These are phyloP conservation scores for Phaonia tiefii DNA, from an alignment of 2,888 invertebrate genomes.

Conservation along the genomic window DNA sequence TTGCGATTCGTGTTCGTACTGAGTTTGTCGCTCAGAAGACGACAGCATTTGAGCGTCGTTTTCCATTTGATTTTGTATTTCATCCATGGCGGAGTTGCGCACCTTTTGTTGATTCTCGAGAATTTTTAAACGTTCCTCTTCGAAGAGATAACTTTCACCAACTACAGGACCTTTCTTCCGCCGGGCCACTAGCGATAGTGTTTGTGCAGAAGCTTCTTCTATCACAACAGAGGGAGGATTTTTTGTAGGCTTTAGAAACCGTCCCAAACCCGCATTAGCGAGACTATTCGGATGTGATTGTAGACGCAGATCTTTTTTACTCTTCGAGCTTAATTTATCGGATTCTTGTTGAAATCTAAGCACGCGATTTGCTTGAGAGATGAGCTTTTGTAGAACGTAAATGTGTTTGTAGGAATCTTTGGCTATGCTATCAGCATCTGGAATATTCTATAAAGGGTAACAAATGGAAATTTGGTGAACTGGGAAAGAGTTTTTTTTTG, in stretches of 20 bases:
- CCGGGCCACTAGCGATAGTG: slow-evolving; percentile 70
- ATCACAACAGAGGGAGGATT: slow-evolving; percentile 66
- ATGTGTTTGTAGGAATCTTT: slow-evolving; percentile 74
- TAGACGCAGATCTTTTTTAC: slow-evolving; percentile 39
- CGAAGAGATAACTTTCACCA: slow-evolving; percentile 78
- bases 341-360: slow-evolving; percentile 73
- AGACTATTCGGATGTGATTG: slow-evolving; percentile 53
- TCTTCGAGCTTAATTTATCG: slow-evolving; percentile 46
- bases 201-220: slow-evolving; percentile 62
- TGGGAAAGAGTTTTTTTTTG: neutral
- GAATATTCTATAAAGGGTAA: slow-evolving; percentile 36
- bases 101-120: slow-evolving; percentile 80
- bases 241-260: slow-evolving; percentile 75
- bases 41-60: slow-evolving; percentile 76
- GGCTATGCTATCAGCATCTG: slow-evolving; percentile 48
- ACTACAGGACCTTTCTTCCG: slow-evolving; percentile 74
- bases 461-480: neutral
- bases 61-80: slow-evolving; percentile 73
- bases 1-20: slow-evolving; percentile 79
- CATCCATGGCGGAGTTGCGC: slow-evolving; percentile 78
- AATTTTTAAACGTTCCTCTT: slow-evolving; percentile 79
- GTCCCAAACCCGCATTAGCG: slow-evolving; percentile 71
- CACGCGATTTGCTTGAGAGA: slow-evolving; percentile 80
- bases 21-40: slow-evolving; percentile 78
- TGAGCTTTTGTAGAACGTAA: slow-evolving; percentile 78